phyloP scores from a whole-genome alignment of 2,888 invertebrate species.

The Syrphus vitripennis region DNA sequence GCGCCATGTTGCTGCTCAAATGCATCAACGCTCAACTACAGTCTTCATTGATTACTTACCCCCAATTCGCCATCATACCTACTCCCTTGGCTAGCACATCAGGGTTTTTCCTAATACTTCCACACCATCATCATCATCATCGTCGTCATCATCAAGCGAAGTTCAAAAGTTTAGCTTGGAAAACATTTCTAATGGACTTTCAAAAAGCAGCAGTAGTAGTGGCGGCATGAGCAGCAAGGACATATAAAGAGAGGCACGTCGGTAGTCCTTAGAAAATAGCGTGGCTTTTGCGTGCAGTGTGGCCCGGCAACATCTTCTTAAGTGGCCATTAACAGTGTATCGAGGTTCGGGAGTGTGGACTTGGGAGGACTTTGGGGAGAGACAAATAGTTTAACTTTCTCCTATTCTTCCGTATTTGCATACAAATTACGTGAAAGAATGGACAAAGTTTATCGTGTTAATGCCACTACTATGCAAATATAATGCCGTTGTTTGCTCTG shows the following conservation, averaged over 20 bases:
- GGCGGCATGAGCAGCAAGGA: constrained; percentile 1
- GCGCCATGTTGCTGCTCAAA: constrained; percentile 15
- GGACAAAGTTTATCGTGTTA: constrained; percentile 71
- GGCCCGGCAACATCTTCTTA: constrained; percentile 67
- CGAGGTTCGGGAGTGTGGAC: constrained; percentile 25
- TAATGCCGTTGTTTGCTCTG: constrained; percentile 47
- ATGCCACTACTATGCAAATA: constrained; percentile 70
- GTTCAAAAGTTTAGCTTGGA: constrained; percentile 61
- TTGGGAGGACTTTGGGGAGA: constrained; percentile 28
- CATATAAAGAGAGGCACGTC: constrained; percentile 15
- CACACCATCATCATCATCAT: neutral
- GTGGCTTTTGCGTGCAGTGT: constrained; percentile 67
- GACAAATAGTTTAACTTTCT: constrained; percentile 72
- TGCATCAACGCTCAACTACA: constrained; percentile 26
- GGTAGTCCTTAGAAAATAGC: constrained; percentile 38
- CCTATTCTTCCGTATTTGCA: constrained; percentile 71
- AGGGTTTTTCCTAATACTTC: neutral
- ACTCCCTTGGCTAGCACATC: neutral
- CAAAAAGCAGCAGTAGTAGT: constrained; percentile 15
- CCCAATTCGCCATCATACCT: neutral
- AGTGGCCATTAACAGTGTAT: constrained; percentile 72
- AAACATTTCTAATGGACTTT: constrained; percentile 71
- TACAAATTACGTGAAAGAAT: constrained; percentile 72
- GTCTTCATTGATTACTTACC: constrained; percentile 33
- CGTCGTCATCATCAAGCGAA: constrained; percentile 36